Conservation (phyloP, 1,140 invertebrate species). For the Goniozus legneri region DNA sequence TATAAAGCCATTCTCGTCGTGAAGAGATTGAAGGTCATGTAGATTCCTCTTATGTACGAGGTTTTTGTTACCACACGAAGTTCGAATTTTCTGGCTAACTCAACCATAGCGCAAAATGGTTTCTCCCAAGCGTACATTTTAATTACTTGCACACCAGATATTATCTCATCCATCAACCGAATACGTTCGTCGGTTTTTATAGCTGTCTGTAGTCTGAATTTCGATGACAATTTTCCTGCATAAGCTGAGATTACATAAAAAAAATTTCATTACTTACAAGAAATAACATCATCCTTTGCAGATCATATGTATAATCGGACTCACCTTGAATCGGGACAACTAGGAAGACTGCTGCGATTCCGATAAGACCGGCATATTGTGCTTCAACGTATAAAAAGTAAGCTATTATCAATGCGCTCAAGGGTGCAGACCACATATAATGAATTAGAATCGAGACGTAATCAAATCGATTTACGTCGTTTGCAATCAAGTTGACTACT, state of each 20-base stretch:
- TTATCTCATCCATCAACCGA: slow-evolving; percentile 75
- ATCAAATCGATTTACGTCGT: slow-evolving; percentile 70
- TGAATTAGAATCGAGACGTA: slow-evolving; percentile 59
- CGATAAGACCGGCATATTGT: slow-evolving; percentile 65
- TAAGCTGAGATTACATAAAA: slow-evolving; percentile 52
- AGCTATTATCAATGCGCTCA: slow-evolving; percentile 60
- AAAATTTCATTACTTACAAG: slow-evolving; percentile 5
- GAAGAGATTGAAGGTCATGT: slow-evolving; percentile 70
- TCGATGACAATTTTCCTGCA: slow-evolving; percentile 65
- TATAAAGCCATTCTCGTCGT: slow-evolving; percentile 67
- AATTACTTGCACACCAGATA: slow-evolving; percentile 69
- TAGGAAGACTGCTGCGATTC: slow-evolving; percentile 65
- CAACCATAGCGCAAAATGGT: slow-evolving; percentile 63
- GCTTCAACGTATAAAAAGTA: slow-evolving; percentile 65
- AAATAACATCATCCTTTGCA: slow-evolving; percentile 2
- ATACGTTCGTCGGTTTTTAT: slow-evolving; percentile 72
- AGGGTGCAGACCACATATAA: slow-evolving; percentile 65
- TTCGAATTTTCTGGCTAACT: slow-evolving; percentile 61
- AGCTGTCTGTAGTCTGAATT: slow-evolving; percentile 62
- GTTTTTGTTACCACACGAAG: slow-evolving; percentile 61
- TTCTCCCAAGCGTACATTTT: slow-evolving; percentile 83
- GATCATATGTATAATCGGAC: slow-evolving; percentile 10
- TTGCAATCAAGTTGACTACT: slow-evolving; percentile 80
- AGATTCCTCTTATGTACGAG: slow-evolving; percentile 69
- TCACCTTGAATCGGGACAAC: slow-evolving; percentile 72